A percentile compares a stretch with the other conserved stretches of the same genome.
Conservation (phyloP, 2,888 invertebrate genomes). For the Caenorhabditis becei region DNA sequence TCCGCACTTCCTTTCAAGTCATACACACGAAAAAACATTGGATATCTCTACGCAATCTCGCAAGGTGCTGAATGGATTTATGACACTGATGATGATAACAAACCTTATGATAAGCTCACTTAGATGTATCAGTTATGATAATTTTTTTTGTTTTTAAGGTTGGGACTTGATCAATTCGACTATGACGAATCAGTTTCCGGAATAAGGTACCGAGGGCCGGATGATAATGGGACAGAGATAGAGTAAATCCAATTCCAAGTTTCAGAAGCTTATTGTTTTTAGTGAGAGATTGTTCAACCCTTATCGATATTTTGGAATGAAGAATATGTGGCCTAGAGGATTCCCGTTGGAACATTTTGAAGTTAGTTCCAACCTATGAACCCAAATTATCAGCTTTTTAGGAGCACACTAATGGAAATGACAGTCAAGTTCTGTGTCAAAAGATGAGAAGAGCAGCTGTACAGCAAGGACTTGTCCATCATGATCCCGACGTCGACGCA, state of each 20-base stretch:
- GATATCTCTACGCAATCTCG: constrained; percentile 65
- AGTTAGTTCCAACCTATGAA: neutral
- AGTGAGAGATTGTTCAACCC: constrained; percentile 64
- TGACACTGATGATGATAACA: constrained; percentile 67
- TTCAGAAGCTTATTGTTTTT: neutral
- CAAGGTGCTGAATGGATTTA: constrained; percentile 68
- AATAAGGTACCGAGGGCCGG: constrained; percentile 26
- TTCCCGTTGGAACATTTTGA: constrained; percentile 65
- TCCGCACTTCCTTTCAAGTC: constrained; percentile 41
- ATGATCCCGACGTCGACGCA: constrained; percentile 70
- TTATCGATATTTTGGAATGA: constrained; percentile 62
- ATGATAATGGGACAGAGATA: neutral
- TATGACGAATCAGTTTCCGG: constrained; percentile 44
- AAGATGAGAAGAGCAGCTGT: constrained; percentile 61
- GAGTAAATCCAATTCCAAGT: constrained; percentile 7
- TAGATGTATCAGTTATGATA: neutral
- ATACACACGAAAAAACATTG: constrained; percentile 63
- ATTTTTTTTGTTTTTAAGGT: constrained; percentile 26
- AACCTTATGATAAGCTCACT: constrained; percentile 43
- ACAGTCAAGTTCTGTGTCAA: constrained; percentile 48
- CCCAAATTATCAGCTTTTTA: neutral
- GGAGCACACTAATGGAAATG: constrained; percentile 57
- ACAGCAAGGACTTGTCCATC: constrained; percentile 69
- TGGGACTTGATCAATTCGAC: constrained; percentile 65
- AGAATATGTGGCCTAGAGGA: constrained; percentile 69